A percentile compares a stretch with the other conserved stretches of the same genome.
These are phyloP conservation scores for Pemphigus obesinymphae DNA, from an alignment of 1,140 invertebrate species.

Conservation along the genomic window DNA sequence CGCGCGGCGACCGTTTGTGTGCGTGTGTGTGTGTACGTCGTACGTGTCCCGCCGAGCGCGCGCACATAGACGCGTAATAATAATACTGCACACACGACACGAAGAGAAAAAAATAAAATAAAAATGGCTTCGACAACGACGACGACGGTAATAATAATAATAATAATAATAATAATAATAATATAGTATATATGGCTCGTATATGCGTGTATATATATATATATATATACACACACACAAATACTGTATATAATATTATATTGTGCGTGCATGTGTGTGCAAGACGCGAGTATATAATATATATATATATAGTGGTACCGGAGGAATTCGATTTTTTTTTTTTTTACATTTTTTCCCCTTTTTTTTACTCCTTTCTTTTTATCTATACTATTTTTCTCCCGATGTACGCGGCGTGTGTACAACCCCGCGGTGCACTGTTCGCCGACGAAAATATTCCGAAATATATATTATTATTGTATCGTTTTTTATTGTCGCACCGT, in stretches of 20 bases:
- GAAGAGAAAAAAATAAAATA: neutral
- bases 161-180: neutral
- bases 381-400: neutral
- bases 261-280: neutral
- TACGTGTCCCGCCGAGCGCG: neutral
- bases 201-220: neutral
- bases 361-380: neutral
- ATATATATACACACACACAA: neutral
- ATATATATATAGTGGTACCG: neutral
- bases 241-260: neutral
- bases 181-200: no score
- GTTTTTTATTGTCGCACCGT: no score
- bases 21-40: neutral
- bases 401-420: no score
- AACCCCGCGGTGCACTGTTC: no score
- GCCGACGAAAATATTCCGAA: neutral
- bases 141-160: neutral
- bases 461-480: neutral
- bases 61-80: neutral
- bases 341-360: no score
- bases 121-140: neutral
- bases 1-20: slow-evolving; percentile 1
- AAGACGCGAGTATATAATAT: no score
- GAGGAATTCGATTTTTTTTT: slow-evolving; percentile 4
- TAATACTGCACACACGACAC: neutral